Evolutionary conservation across 2,113 vertebrate genomes (phyloP).

Genomic region (Willisornis vidua): DNA sequence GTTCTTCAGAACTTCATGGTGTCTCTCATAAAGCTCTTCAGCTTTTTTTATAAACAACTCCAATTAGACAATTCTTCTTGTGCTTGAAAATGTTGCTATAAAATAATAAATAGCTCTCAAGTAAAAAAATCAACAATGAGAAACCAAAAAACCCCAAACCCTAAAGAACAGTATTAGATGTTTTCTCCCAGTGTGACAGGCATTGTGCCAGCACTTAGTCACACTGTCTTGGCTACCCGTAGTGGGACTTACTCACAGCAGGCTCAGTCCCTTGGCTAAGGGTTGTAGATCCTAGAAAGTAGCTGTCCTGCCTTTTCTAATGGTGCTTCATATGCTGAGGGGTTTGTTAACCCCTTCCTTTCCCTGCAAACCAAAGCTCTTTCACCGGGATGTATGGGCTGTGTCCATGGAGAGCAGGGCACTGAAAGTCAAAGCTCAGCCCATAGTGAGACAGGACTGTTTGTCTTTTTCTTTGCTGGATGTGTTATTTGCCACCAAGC

Average conservation of each 20-base stretch:
- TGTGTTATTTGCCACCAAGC: not conserved
- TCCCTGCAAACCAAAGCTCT: not conserved
- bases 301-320: not conserved
- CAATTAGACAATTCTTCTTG: not conserved
- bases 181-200: not conserved
- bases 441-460: not conserved
- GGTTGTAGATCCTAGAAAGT: not conserved
- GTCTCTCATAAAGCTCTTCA: not conserved
- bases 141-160: rapidly evolving
- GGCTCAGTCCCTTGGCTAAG: not conserved
- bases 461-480: not conserved
- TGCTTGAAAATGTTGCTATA: not conserved
- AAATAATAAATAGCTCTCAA: not conserved
- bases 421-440: not conserved
- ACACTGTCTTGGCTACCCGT: not conserved
- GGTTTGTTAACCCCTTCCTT: not conserved
- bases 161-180: not conserved
- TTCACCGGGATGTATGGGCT: rapidly evolving
- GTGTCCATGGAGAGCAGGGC: not conserved
- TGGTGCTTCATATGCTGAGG: not conserved
- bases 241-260: not conserved
- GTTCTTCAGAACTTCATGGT: not conserved
- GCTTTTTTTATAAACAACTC: not conserved
- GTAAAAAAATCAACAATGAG: not conserved
- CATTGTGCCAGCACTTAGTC: not conserved